Evolutionary conservation across 2,113 vertebrate genomes (phyloP), one percentile per base, ranked within the genome.

Genomic region (Rhombomys opimus): DNA sequence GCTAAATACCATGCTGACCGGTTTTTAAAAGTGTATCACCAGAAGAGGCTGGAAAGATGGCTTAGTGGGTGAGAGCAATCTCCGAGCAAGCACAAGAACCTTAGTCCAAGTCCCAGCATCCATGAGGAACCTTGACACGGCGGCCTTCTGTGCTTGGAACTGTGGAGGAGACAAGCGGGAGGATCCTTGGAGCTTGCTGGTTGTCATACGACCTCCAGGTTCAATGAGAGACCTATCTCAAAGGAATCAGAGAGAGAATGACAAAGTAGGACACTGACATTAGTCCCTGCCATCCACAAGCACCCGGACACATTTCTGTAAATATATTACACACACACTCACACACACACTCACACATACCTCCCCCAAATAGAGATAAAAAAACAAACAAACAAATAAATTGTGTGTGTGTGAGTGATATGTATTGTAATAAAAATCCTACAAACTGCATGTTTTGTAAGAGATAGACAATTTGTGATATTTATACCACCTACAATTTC

Each of bases 391-490:
- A 46, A 46, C 46, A 46, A 46, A 46, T 5, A 46, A 46, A 46
- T 46, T 14, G 32, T 35, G 30, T 35, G 32, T 82, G 22, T 30
- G 4, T 87, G 20, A 17, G 23, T 38, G 13, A n/a, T 78, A 70
- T 30, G 30, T 50, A 68, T 86, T 75, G 86, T 65, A 50, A 68
- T 59, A 63, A 94, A 87, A 96, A n/a, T 82, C 68, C 30, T 38
- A 63, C 4, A 38, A 61, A 84, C 50, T 89, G 9, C 17, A 20
- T 84, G 20, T 65, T 86, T 85, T 80, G 92, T 32, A 89, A 86
- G n/a, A 92, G 46, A 52, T 80, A 7, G 85, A 27, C 25, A 59
- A 38, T 84, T 77, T 41, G 11, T 76, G 46, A 52, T 59, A n/a
- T 61, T 61, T 89, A 41, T 87, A 38, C 18, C 77, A 86, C 35